Evolutionary conservation across 2,888 invertebrate genomes (phyloP), one percentile per base, ranked within the genome.

Genomic region (Dichetophora obliterata): DNA sequence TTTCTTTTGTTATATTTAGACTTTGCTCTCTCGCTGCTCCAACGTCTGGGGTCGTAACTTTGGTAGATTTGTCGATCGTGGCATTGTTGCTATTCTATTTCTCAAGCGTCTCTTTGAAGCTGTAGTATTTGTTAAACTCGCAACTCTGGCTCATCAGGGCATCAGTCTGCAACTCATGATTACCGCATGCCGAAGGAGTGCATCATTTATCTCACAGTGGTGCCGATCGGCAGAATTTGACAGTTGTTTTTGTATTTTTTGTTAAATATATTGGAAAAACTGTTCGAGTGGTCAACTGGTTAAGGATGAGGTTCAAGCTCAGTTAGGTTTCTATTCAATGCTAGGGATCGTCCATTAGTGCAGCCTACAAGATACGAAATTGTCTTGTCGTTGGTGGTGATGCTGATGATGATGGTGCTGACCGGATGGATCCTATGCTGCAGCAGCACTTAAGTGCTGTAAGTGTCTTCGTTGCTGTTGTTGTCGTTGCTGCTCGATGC

Each of bases 141-240:
- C 19, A 43, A 50, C 50, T 68, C 69, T n/a, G 24, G 43, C 37
- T 4, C 57, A 57, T 59, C 37, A 59, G 37, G 37, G 24, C 43
- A 43, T 43, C 43, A 43, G 43, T 3, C 66, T 27, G 70, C 54
- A n/a, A 65, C 48, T 66, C 66, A 24, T 19, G 37, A 34, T 31
- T 19, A 22, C 54, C 31, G 70, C 57, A 16, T 14, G 1, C 52
- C 50, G 11, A 52, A 31, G 61, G n/a, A 73, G 72, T 61, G 72
- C 72, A 73, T 73, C 72, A 73, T 73, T 73, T 73, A 73, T 73
- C 72, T 73, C 72, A 59, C 72, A 61, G 72, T 63, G 43, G 72
- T 73, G 72, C 27, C 72, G 61, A 73, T 73, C 72, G 72, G 72
- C 72, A 73, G 61, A 61, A 59, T 59, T 63, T 73, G 72, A 73